Evolutionary conservation across 2,113 vertebrate species (phyloP).

Genomic region (Mystacornis crossleyi): DNA sequence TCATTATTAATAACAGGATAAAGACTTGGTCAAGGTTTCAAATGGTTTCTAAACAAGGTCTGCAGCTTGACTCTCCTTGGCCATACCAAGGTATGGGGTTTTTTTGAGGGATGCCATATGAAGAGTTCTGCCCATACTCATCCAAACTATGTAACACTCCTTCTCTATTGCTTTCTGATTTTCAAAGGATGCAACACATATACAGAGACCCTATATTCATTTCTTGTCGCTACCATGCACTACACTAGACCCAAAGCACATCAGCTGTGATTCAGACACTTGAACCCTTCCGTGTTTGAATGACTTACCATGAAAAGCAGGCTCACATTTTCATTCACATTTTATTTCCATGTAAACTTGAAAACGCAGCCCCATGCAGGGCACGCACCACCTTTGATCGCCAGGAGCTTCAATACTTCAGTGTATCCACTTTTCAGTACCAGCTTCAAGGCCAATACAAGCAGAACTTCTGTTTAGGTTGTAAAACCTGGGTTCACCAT

Average conservation of each 20-base stretch:
- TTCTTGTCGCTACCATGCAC: neutral
- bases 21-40: neutral
- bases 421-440: neutral
- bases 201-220: neutral
- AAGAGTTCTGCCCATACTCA: neutral
- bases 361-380: accelerated
- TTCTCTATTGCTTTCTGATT: neutral
- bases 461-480: neutral
- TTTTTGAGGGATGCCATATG: neutral
- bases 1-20: neutral
- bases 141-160: neutral
- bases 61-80: neutral
- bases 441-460: neutral
- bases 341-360: neutral
- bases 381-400: accelerated
- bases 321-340: neutral
- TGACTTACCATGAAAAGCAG: neutral
- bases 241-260: neutral
- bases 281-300: neutral
- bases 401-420: neutral
- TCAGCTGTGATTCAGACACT: neutral
- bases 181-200: neutral
- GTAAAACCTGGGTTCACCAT: neutral
- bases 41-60: neutral
- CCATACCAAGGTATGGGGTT: accelerated